Base-by-base conservation (phyloP, 2,113 vertebrate genomes). In the Reinhardtius hippoglossoides region DNA sequence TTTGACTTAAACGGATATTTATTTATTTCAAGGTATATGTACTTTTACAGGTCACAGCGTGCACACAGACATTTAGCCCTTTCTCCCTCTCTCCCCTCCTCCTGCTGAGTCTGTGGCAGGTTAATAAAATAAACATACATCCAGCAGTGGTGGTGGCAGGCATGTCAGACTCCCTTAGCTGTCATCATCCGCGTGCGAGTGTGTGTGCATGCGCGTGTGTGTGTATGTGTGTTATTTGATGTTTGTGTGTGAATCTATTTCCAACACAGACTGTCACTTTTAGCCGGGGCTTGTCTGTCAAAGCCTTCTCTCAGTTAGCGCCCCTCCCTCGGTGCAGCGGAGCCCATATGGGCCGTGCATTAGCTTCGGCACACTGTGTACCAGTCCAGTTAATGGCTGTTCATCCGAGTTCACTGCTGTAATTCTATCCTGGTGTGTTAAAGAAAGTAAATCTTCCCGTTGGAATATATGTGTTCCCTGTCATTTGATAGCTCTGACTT, bases 41-140 rank as follows among this genome's bases (percentile, higher is more conserved):
- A 68, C 69, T 14, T 66, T 74, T 23, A 65, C 73, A 61, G 54
- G 70, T 70, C 77, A 56, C 64, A 44, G 55, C 40, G 16, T 59
- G 37, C 57, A 60, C 61, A 14, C 50, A 64, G 23, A 65, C 24
- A 56, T 67, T 64, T 26, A 63, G 69, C 37, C 54, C 59, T 65
- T 56, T n/a, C 35, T 48, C 57, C 56, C 26, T 18, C 23, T 37
- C 15, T 37, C 35, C 35, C 40, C 40, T 42, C 23, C 35, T 26
- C 68, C 50, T 14, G 9, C 70, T 2, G 18, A 69, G 71, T 75
- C 89, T 81, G 79, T 88, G 83, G 83, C 88, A 90, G 88, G 86
- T 91, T 89, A 89, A 93, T 93, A 91, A 93, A 92, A 91, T 90
- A 92, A 92, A 92, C 89, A 92, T 90, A 85, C 73, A 92, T 89